Evolutionary conservation across 2,113 vertebrate species (phyloP).

Genomic region (Rhinoderma darwinii): DNA sequence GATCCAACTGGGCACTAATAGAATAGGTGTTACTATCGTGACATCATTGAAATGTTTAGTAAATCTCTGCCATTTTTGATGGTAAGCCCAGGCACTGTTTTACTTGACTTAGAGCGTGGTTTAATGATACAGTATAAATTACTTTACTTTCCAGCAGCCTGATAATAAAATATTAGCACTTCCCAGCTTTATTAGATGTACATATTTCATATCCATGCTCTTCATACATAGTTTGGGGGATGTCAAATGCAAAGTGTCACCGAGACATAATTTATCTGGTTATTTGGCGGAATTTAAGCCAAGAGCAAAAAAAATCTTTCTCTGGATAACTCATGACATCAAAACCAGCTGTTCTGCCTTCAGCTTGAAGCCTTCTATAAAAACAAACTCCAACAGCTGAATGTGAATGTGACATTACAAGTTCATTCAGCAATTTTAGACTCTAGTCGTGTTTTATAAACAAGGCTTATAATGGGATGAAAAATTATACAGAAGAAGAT

Average conservation of each 20-base stretch:
- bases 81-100: background rate
- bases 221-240: constrained; percentile 7
- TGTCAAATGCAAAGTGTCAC: constrained; percentile 47
- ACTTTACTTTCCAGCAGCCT: background rate
- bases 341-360: constrained; percentile 54
- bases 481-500: constrained; percentile 48
- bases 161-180: constrained; percentile 40
- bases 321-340: constrained; percentile 50
- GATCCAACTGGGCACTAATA: background rate
- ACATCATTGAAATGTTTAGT: background rate
- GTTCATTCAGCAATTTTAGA: constrained; percentile 55
- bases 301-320: constrained; percentile 34
- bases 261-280: constrained; percentile 53
- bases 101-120: background rate
- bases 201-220: constrained; percentile 3
- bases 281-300: constrained; percentile 44
- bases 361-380: constrained; percentile 39
- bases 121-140: constrained; percentile 16
- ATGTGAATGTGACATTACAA: constrained; percentile 54
- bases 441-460: constrained; percentile 54
- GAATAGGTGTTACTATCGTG: background rate
- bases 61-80: background rate
- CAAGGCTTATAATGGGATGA: constrained; percentile 53
- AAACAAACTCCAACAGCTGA: constrained; percentile 56
- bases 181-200: background rate